Conservation (phyloP, 2,888 invertebrate species). For the Orchesellides sinensis region DNA sequence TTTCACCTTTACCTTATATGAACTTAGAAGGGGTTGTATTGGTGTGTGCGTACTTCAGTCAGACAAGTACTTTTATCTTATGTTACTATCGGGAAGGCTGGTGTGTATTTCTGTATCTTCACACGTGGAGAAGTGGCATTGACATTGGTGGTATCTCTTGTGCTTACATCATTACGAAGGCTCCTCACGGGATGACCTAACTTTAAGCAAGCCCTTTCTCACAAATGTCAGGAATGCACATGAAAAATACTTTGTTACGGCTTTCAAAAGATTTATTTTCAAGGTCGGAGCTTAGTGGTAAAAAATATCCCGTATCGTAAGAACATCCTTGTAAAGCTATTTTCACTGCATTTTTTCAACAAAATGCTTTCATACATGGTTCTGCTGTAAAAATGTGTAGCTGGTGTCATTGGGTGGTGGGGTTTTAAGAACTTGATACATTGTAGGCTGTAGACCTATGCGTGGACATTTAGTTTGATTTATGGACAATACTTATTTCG, state of each 20-base stretch:
- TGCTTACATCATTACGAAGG: not conserved
- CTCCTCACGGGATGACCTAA: not conserved
- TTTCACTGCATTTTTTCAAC: not conserved
- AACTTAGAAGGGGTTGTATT: not conserved
- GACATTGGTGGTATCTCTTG: constrained; percentile 15
- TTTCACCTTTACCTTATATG: not conserved
- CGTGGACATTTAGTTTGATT: not conserved
- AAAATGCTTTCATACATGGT: not conserved
- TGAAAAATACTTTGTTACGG: not conserved
- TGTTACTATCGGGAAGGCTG: too few relatives aligned
- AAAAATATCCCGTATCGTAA: not conserved
- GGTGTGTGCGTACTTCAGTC: too few relatives aligned
- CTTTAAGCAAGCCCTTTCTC: not conserved
- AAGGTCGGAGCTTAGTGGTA: not conserved
- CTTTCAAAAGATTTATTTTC: not conserved
- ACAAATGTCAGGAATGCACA: not conserved
- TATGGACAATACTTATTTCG: too few relatives aligned
- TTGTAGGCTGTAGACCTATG: too few relatives aligned
- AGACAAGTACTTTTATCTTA: too few relatives aligned
- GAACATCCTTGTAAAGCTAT: not conserved
- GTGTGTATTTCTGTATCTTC: not conserved
- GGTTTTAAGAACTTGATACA: too few relatives aligned
- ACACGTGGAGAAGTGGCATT: constrained; percentile 19
- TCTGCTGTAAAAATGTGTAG: too few relatives aligned
- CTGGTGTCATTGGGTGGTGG: too few relatives aligned